A percentile compares a stretch with the other conserved stretches of the same genome.
Conservation (phyloP, 2,888 invertebrate species). For the Thymelicus acteon region DNA sequence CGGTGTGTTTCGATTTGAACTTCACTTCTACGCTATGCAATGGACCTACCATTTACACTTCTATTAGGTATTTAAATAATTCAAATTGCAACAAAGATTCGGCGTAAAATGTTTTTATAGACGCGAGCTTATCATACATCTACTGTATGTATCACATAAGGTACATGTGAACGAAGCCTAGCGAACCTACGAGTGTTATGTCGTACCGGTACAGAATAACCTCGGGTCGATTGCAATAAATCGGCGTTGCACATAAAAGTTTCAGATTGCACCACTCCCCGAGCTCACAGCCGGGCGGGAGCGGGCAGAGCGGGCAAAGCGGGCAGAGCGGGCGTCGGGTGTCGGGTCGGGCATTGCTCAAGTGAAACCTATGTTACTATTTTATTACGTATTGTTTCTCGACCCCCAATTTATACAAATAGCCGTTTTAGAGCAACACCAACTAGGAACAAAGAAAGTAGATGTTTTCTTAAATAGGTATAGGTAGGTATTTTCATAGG, state of each 20-base stretch:
- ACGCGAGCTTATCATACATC: too few relatives aligned
- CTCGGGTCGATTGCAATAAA: conserved; percentile 39
- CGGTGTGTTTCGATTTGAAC: too few relatives aligned
- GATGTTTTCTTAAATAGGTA: not conserved
- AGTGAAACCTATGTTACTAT: conserved; percentile 14
- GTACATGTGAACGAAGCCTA: not conserved
- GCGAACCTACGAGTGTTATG: not conserved
- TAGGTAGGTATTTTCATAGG: not conserved
- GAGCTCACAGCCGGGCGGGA: too few relatives aligned
- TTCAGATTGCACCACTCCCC: conserved; percentile 36
- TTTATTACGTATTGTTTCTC: conserved; percentile 14
- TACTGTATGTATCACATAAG: too few relatives aligned
- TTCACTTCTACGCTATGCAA: too few relatives aligned
- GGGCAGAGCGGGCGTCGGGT: not conserved
- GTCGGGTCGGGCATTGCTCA: not conserved
- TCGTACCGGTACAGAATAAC: conserved; percentile 15
- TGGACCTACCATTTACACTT: too few relatives aligned
- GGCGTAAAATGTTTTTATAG: too few relatives aligned
- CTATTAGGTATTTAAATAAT: too few relatives aligned
- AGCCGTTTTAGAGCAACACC: not conserved
- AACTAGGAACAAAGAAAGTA: not conserved
- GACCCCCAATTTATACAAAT: not conserved
- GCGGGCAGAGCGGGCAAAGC: too few relatives aligned
- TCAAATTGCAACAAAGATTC: too few relatives aligned
- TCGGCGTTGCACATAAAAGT: conserved; percentile 37